Evolutionary conservation across 2,797 vertebrate species (phyloP), one percentile per base, ranked within the genome.

Genomic region (Hippocampus kuda): DNA sequence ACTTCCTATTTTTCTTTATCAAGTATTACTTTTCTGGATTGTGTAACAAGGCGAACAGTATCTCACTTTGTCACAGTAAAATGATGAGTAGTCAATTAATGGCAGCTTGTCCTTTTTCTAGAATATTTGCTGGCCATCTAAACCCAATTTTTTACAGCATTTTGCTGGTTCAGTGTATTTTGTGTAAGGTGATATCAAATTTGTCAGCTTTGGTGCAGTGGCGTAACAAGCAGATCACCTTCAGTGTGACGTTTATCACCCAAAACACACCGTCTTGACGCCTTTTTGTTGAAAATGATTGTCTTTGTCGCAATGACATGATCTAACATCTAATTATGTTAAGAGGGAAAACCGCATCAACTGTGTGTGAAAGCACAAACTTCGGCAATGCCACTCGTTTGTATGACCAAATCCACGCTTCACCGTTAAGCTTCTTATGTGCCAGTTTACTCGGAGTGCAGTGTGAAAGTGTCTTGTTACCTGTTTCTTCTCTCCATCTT

Each of bases 401-500:
- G 26, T 57, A 13, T 27, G 24, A 59, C 27, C 0, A 16, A 56
- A 56, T 56, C n/a, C 15, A 15, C 2, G 7, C 26, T 59, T 16
- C 18, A 59, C 54, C 22, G n/a, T 12, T 56, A 24, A 11, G 54
- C n/a, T 12, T 61, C 30, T 38, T 1, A 38, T 20, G 30, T 34
- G 59, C 30, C 30, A 61, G 30, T 61, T 38, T 34, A 34, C 0
- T 1, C 34, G 18, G 16, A 60, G 16, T 3, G 9, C 2, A 53
- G 16, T 64, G 11, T 66, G 30, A 56, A 54, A 8, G 51, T 57
- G 16, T 48, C 41, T n/a, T 44, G 8, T 53, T 30, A 91, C 92
- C 81, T 86, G 85, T 78, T 91, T 92, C 80, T 84, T 92, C 64
- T 91, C 89, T 74, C 83, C 89, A 59, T 90, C 91, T 79, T 87